These are phyloP conservation scores for Pelecanus crispus DNA, from an alignment of 2,113 vertebrate genomes.

Conservation along the genomic window DNA sequence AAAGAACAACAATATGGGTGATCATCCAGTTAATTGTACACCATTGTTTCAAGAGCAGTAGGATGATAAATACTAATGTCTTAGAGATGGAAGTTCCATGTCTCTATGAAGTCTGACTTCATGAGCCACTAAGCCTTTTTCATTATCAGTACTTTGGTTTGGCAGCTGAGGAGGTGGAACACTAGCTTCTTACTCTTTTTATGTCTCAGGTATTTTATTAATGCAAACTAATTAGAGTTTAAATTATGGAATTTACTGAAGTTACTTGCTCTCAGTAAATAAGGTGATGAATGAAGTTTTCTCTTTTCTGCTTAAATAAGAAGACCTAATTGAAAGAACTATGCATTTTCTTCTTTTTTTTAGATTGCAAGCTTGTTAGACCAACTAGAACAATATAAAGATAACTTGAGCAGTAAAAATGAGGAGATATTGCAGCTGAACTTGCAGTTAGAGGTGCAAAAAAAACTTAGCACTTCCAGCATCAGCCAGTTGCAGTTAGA, in stretches of 20 bases:
- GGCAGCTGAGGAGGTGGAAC: background rate
- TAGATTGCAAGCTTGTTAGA: slow-evolving; percentile 77
- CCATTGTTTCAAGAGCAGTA: background rate
- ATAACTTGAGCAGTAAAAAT: slow-evolving; percentile 72
- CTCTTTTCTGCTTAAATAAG: background rate
- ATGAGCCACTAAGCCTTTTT: background rate
- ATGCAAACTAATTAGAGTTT: background rate
- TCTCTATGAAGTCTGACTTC: background rate
- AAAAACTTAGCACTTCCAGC: slow-evolving; percentile 45
- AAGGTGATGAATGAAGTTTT: background rate
- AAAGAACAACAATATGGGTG: background rate
- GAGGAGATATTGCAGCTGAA: slow-evolving; percentile 79
- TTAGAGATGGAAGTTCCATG: background rate
- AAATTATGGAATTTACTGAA: background rate
- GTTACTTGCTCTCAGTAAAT: background rate
- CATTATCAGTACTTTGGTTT: background rate
- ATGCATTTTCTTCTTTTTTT: background rate
- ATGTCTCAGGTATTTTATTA: background rate
- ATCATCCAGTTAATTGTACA: background rate
- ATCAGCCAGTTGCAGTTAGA: slow-evolving; percentile 73
- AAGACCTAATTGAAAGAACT: background rate
- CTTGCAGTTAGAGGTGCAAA: slow-evolving; percentile 76
- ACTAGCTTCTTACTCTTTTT: background rate
- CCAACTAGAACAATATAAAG: slow-evolving; percentile 78
- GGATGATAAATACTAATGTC: background rate